Base-by-base conservation (phyloP, 2,888 invertebrate species). In the Trissonchulus latispiculum region DNA sequence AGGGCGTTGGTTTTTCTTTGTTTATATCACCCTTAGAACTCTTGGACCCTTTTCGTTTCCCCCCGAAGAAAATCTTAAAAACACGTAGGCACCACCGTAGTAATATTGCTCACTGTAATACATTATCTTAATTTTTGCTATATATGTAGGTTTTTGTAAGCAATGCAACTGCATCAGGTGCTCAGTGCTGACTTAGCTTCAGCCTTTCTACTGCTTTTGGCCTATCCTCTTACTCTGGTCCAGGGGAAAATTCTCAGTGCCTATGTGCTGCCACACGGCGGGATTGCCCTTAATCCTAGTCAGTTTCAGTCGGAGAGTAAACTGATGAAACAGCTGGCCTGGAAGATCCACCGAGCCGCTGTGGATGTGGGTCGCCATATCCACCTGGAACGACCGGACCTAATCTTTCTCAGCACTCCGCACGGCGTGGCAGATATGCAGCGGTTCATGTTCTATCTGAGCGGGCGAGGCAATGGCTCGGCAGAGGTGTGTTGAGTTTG, bases 211-310 rank as follows among this genome's bases (percentile, higher is more conserved):
- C n/a, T n/a, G n/a, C n/a, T n/a, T n/a, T n/a, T n/a, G n/a, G n/a
- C n/a, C n/a, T n/a, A n/a, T n/a, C n/a, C n/a, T n/a, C n/a, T n/a
- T n/a, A n/a, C n/a, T n/a, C n/a, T n/a, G n/a, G n/a, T n/a, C n/a
- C n/a, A n/a, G n/a, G n/a, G n/a, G n/a, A n/a, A 75, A 37, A 64
- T 76, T 31, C 23, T 75, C n/a, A 71, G 76, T 1, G 66, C 71
- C 18, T 76, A 64, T 59, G 72, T 76, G 31, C 36, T 76, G 1
- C 76, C 76, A 18, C 76, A 76, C 68, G 76, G 76, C 1, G 76
- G 76, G 2, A 66, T 76, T 15, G 76, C 76, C 23, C 70, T 76
- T 18, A 76, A 77, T 75, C 76, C 76, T 3, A 75, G 72, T 36
- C 73, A 72, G 48, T 75, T 76, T 61, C 61, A 77, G 31, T 23